phyloP scores from a whole-genome alignment of 2,888 invertebrate genomes.

The Agonopterix arenella region DNA sequence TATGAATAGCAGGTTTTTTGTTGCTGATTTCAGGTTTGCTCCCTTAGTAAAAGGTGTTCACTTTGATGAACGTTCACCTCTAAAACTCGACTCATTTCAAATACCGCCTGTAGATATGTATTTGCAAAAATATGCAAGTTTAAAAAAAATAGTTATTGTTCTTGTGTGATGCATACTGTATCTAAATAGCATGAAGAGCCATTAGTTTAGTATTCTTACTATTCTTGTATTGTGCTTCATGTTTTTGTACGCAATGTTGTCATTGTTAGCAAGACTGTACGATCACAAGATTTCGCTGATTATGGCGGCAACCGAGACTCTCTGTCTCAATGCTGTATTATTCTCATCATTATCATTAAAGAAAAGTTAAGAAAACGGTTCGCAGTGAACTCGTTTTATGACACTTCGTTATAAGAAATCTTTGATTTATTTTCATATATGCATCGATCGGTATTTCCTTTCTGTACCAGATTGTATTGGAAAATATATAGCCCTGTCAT shows the following conservation, averaged over 20 bases:
- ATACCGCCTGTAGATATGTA: too few relatives aligned
- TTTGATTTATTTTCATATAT: background rate
- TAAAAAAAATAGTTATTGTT: conserved; percentile 9
- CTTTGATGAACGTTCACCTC: too few relatives aligned
- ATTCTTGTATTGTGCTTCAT: conserved; percentile 14
- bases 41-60: too few relatives aligned
- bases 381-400: conserved; percentile 23
- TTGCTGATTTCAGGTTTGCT: too few relatives aligned
- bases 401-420: conserved; percentile 4
- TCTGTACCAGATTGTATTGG: background rate
- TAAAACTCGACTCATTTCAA: too few relatives aligned
- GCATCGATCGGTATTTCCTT: conserved; percentile 5
- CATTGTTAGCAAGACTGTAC: conserved; percentile 26
- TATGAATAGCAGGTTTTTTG: too few relatives aligned
- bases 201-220: conserved; percentile 4
- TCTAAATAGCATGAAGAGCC: conserved; percentile 9
- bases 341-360: conserved; percentile 41
- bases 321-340: conserved; percentile 34
- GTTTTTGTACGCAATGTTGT: conserved; percentile 32
- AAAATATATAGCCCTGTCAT: too few relatives aligned
- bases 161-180: conserved; percentile 12
- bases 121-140: background rate
- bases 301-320: conserved; percentile 30
- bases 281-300: conserved; percentile 48
- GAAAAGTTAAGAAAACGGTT: conserved; percentile 16